Percentiles rank a stretch among this genome's conserved stretches.
Evolutionary conservation across 2,113 vertebrate genomes (phyloP).

Genomic region (Atrichornis clamosus): DNA sequence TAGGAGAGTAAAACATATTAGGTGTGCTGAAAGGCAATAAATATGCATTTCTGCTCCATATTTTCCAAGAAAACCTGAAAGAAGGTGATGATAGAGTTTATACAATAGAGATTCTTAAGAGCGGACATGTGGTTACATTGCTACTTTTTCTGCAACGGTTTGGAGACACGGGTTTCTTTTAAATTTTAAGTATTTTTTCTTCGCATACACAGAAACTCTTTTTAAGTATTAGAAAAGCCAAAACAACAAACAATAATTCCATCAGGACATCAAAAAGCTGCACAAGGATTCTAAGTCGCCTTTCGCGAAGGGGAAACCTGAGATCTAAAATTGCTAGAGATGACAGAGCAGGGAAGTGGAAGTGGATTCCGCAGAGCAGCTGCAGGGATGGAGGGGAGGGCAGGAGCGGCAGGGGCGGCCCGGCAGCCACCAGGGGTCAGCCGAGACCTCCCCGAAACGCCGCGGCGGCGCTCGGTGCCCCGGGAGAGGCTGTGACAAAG

Average conservation of each 20-base stretch:
- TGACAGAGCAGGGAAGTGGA: rapidly evolving
- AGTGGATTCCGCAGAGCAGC: background rate
- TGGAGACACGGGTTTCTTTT: background rate
- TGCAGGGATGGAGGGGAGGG: background rate
- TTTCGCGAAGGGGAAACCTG: rapidly evolving
- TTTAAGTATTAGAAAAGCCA: background rate
- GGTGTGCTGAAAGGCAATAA: background rate
- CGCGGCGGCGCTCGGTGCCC: rapidly evolving
- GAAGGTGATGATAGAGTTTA: background rate
- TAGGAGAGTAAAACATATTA: background rate
- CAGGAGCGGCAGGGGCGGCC: background rate
- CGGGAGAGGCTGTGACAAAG: rapidly evolving
- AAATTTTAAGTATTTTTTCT: background rate
- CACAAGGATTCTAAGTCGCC: rapidly evolving
- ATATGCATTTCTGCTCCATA: rapidly evolving
- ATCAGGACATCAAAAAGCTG: background rate
- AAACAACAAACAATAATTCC: background rate
- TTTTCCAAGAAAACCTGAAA: background rate
- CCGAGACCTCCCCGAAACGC: background rate
- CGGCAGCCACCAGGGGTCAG: slow-evolving; percentile 54
- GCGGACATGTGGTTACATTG: rapidly evolving
- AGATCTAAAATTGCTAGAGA: rapidly evolving
- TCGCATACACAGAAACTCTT: rapidly evolving
- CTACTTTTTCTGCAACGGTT: background rate
- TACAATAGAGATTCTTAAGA: background rate